Base-by-base conservation (phyloP, 2,797 vertebrate genomes). In the Cichlasoma orientale region DNA sequence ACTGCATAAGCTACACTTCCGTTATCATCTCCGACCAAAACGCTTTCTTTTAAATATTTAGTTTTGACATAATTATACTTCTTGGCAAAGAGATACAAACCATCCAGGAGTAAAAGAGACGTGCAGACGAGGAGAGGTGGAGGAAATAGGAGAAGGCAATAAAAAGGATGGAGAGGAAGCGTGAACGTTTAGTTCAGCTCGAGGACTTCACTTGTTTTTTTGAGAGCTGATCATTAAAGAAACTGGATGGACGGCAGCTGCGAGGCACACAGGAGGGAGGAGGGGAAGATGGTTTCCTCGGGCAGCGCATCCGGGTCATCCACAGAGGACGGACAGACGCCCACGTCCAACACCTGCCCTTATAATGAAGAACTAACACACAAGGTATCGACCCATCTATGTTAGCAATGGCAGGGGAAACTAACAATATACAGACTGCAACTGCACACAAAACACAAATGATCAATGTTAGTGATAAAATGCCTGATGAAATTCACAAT, bases 281-380 rank as follows among this genome's bases (percentile, higher is more conserved):
- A 87, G 12, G 10, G 53, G 47, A 82, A 61, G 68, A 56, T 56
- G 38, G 72, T 84, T n/a, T 80, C 81, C 63, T 78, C 87, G 0
- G 91, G 94, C 89, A 89, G 88, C 11, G 88, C 91, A 0, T 94
- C 90, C n/a, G 85, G 87, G 23, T 94, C 93, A 33, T 88, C 90
- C 83, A 85, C 90, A 13, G 91, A 93, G 75, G 91, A 93, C 5
- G 59, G 79, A 56, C 85, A 76, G 52, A 91, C 78, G 1, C 84
- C 87, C 36, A 77, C 78, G 4, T 57, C 78, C 75, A 38, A 33
- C 69, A 63, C 52, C 27, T 76, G 74, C 27, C 79, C 86, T 9
- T 94, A 94, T 56, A 84, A 94, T 14, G 86, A 95, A 77, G 90
- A 94, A 41, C 79, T 93, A 9, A 85, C 66, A 53, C 93, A 95